phyloP scores from a whole-genome alignment of 2,113 vertebrate genomes.

The Dicaeum eximium region DNA sequence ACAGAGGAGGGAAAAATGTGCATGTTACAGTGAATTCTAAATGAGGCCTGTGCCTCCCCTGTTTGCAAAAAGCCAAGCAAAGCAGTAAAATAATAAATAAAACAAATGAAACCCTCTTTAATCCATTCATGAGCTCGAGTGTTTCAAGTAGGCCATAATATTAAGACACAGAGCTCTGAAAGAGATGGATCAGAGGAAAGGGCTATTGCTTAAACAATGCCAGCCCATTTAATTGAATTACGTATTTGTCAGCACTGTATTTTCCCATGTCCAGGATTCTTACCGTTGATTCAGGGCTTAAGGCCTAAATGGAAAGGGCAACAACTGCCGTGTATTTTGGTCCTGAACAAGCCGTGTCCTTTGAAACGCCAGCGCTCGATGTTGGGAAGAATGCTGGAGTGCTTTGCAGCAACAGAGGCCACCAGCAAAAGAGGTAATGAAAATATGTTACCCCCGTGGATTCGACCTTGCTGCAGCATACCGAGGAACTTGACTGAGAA shows the following conservation, averaged over 20 bases:
- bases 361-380: not conserved
- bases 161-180: slow-evolving; percentile 54
- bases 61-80: slow-evolving; percentile 40
- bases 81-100: slow-evolving; percentile 67
- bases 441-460: not conserved
- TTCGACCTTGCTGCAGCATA: not conserved
- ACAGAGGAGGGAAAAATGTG: slow-evolving; percentile 25
- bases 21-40: slow-evolving; percentile 56
- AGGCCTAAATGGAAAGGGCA: slow-evolving; percentile 43
- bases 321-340: slow-evolving; percentile 24
- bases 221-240: slow-evolving; percentile 46
- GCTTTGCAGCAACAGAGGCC: not conserved
- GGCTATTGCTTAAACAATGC: slow-evolving; percentile 26
- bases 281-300: slow-evolving; percentile 57
- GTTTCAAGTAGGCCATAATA: slow-evolving; percentile 59
- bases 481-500: not conserved
- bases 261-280: slow-evolving; percentile 51
- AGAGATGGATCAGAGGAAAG: slow-evolving; percentile 40
- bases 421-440: not conserved
- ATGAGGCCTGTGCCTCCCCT: slow-evolving; percentile 54
- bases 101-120: slow-evolving; percentile 62
- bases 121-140: slow-evolving; percentile 54
- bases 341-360: not conserved
- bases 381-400: not conserved
- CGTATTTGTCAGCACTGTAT: slow-evolving; percentile 31